These are phyloP conservation scores for Nephrocerus scutellatus DNA, from an alignment of 2,888 invertebrate species.

Conservation along the genomic window DNA sequence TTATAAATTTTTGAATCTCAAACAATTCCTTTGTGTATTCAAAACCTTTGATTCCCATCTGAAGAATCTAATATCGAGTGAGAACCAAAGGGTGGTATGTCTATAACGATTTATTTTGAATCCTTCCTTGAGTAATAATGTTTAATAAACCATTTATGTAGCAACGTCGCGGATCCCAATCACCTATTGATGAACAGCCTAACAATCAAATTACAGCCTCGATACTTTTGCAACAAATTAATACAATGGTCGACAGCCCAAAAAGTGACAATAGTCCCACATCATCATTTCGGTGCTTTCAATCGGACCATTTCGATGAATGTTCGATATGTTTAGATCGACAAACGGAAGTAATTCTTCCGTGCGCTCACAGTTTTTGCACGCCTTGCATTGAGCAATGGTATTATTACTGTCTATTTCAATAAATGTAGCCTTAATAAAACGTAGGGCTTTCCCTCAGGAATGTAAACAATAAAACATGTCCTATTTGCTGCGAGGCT, in stretches of 20 bases:
- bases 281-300: constrained; percentile 27
- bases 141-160: constrained; percentile 1
- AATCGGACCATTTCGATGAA: constrained; percentile 48
- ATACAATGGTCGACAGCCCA: constrained; percentile 25
- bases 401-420: no score
- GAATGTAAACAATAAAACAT: constrained; percentile 62
- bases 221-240: constrained; percentile 43
- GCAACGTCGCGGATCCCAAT: constrained; percentile 17
- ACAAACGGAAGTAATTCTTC: constrained; percentile 59
- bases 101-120: neutral
- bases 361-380: constrained; percentile 66
- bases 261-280: constrained; percentile 23
- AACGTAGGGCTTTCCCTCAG: no score
- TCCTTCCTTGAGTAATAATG: neutral
- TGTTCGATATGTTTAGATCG: constrained; percentile 69
- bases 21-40: constrained; percentile 58
- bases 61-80: constrained; percentile 37
- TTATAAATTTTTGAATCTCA: constrained; percentile 55
- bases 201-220: constrained; percentile 37
- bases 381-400: constrained; percentile 65
- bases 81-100: constrained; percentile 31
- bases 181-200: constrained; percentile 14
- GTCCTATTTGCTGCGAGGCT: constrained; percentile 61
- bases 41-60: constrained; percentile 52
- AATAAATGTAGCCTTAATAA: no score